A percentile compares a stretch with the other conserved stretches of the same genome.
Evolutionary conservation across 2,888 invertebrate species (phyloP).

Genomic region (Catocala sponsa): DNA sequence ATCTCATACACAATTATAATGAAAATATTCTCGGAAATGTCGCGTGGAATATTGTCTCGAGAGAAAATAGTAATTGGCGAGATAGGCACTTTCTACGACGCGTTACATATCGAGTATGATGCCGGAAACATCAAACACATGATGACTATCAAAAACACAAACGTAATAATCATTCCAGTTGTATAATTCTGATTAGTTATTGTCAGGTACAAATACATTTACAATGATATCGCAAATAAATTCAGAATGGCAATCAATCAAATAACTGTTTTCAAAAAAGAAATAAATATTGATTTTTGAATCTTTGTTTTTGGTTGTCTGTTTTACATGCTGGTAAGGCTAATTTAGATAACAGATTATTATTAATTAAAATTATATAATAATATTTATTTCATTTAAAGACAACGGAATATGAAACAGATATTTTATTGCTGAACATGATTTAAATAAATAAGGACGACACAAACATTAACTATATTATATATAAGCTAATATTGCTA

Average conservation of each 20-base stretch:
- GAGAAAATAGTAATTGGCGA: conserved; percentile 71
- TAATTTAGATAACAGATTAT: no score
- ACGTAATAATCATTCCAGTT: conserved; percentile 40
- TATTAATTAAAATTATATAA: no score
- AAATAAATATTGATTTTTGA: conserved; percentile 9
- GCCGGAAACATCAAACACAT: conserved; percentile 44
- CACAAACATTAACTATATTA: no score
- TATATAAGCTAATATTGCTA: no score
- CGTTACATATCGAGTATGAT: conserved; percentile 49
- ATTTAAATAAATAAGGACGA: no score
- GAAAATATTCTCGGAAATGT: conserved; percentile 50
- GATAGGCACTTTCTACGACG: conserved; percentile 69
- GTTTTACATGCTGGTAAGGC: conserved; percentile 18
- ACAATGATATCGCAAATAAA: conserved; percentile 9
- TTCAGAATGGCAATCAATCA: conserved; percentile 22
- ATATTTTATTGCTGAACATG: no score
- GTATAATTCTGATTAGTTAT: conserved; percentile 40
- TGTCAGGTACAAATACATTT: conserved; percentile 15
- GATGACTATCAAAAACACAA: conserved; percentile 46
- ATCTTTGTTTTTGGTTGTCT: conserved; percentile 2
- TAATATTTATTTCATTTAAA: no score
- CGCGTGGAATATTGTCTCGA: conserved; percentile 55
- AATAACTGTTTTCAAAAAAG: conserved; percentile 32
- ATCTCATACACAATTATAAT: conserved; percentile 43
- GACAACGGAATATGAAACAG: no score